phyloP scores from a whole-genome alignment of 2,888 invertebrate genomes.

The Eristalis arbustorum region DNA sequence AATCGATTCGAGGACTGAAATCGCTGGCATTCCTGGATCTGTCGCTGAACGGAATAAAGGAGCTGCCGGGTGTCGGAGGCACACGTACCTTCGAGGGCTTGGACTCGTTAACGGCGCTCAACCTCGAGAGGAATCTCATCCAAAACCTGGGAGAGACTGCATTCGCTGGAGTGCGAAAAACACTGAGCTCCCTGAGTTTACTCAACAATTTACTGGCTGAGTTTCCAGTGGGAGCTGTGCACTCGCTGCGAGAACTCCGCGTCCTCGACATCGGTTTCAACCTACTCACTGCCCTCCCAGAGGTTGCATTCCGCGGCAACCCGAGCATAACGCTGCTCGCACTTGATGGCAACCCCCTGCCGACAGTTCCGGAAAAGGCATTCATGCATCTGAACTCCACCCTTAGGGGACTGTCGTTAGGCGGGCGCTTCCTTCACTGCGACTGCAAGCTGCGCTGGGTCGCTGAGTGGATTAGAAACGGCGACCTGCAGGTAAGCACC shows the following conservation, averaged over 20 bases:
- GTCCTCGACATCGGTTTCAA: slow-evolving; percentile 96
- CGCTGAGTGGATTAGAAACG: slow-evolving; percentile 92
- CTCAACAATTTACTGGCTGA: slow-evolving; percentile 93
- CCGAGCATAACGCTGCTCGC: slow-evolving; percentile 92
- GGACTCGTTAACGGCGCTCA: slow-evolving; percentile 88
- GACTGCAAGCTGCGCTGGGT: slow-evolving; percentile 95
- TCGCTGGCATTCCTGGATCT: slow-evolving; percentile 93
- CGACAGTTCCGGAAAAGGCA: slow-evolving; percentile 90
- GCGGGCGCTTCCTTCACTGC: slow-evolving; percentile 92
- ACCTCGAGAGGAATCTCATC: slow-evolving; percentile 93
- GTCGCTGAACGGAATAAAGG: slow-evolving; percentile 92
- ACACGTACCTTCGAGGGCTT: slow-evolving; percentile 87
- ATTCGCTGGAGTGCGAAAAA: slow-evolving; percentile 89
- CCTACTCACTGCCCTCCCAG: slow-evolving; percentile 89
- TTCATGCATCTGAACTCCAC: slow-evolving; percentile 90
- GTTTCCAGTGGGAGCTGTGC: slow-evolving; percentile 91
- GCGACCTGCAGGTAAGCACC: slow-evolving; percentile 88
- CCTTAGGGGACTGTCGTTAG: slow-evolving; percentile 91
- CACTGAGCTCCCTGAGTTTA: slow-evolving; percentile 92
- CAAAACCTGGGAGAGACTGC: slow-evolving; percentile 88
- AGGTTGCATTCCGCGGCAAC: slow-evolving; percentile 89
- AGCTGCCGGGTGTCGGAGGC: slow-evolving; percentile 87
- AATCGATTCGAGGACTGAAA: slow-evolving; percentile 87
- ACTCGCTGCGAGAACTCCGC: slow-evolving; percentile 88
- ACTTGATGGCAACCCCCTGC: slow-evolving; percentile 93